Evolutionary conservation across 2,113 vertebrate species (phyloP), one percentile per base, ranked within the genome.

Genomic region (Neolamprologus ventralis): DNA sequence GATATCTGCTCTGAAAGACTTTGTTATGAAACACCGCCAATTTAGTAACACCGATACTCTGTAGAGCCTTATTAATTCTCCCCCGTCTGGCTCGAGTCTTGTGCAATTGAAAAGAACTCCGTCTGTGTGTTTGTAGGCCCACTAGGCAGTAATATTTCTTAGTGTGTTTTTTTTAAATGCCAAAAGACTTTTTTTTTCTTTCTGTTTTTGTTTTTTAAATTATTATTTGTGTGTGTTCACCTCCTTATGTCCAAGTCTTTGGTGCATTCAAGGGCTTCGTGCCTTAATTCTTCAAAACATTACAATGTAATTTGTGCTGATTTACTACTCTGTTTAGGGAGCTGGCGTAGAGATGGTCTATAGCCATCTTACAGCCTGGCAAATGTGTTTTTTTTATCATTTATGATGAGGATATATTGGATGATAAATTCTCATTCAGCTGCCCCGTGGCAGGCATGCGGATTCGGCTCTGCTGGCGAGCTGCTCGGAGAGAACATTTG

Each of bases 21-120:
- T 90, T 91, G 94, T 96, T 93, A 94, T 93, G 95, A 94, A 95
- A 94, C 93, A 85, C 91, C 12, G 88, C 93, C 94, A 95, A 92
- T 94, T 93, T 93, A 90, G 91, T 93, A 92, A 92, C 93, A 95
- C 90, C 26, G 85, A 94, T 94, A 93, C 91, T 92, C 92, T 92
- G 88, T 87, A 86, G 90, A 86, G 91, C 88, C 84, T 95, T 92
- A 93, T 94, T 94, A 94, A 95, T 92, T 92, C 90, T 89, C 84
- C 90, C 82, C 89, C 85, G 84, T 91, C 94, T 95, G 92, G 91
- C 90, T 93, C 16, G 9, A 91, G 71, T 81, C 13, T 80, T 23
- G 75, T 55, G 80, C 81, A 49, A 79, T 81, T 91, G 85, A 90
- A 92, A 86, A 87, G 57, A 60, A 88, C 84, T 80, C 91, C 79